phyloP scores from a whole-genome alignment of 2,797 vertebrate genomes.

The Urosaurus nigricauda region DNA sequence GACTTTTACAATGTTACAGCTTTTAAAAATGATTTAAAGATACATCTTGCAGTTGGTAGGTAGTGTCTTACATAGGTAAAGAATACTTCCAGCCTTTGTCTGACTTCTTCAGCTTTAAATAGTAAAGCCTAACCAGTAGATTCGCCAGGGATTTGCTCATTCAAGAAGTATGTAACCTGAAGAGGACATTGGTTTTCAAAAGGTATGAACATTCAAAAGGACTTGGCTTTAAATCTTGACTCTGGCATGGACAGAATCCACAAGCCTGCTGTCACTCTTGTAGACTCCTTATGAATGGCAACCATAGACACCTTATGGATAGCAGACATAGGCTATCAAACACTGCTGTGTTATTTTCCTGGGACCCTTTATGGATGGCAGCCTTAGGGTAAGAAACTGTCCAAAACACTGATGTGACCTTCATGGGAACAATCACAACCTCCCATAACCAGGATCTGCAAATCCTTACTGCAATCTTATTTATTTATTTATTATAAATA shows the following conservation, averaged over 20 bases:
- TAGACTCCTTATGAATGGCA: not conserved
- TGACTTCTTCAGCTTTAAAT: not conserved
- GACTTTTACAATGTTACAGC: constrained; percentile 16
- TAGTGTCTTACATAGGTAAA: not conserved
- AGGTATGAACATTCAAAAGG: no score
- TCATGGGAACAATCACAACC: not conserved
- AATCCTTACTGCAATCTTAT: not conserved
- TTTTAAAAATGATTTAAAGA: not conserved
- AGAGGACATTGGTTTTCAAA: not conserved
- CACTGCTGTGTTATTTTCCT: no score
- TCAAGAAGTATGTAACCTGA: no score
- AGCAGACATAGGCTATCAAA: no score
- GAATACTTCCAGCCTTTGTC: no score
- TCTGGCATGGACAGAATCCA: not conserved
- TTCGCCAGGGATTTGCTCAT: not conserved
- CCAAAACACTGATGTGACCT: not conserved
- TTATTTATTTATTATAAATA: no score
- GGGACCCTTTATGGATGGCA: not conserved
- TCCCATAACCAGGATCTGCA: not conserved
- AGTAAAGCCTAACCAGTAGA: not conserved
- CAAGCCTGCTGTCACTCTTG: not conserved
- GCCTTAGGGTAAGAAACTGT: not conserved
- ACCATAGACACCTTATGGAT: no score
- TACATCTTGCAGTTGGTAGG: not conserved
- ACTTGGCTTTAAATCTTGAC: not conserved